Conservation (phyloP, 2,113 vertebrate species). For the Hirundichthys speculiger region DNA sequence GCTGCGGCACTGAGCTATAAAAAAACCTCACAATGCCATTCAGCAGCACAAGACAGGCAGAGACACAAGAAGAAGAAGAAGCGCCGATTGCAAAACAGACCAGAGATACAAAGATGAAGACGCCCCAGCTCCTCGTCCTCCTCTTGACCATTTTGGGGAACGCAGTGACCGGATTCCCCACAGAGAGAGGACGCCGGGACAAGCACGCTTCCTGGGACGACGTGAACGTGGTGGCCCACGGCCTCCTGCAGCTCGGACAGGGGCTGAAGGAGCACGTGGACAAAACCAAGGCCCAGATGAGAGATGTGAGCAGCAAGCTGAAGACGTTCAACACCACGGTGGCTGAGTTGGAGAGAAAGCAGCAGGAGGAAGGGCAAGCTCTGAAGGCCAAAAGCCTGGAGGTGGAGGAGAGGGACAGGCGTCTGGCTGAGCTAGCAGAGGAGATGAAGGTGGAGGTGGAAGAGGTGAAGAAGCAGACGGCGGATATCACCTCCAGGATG, state of each 20-base stretch:
- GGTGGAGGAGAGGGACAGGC: conserved; percentile 58
- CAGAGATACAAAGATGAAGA: conserved; percentile 61
- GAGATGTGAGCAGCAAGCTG: conserved; percentile 81
- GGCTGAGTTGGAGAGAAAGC: conserved; percentile 67
- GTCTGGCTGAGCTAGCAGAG: conserved; percentile 49
- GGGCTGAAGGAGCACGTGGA: conserved; percentile 93
- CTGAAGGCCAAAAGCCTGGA: conserved; percentile 48
- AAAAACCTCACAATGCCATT: conserved; percentile 21
- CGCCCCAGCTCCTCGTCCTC: conserved; percentile 40
- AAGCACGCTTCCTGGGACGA: conserved; percentile 92
- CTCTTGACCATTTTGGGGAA: conserved; percentile 49
- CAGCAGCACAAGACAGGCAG: conserved; percentile 40
- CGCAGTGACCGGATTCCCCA: conserved; percentile 49
- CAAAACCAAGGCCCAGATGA: conserved; percentile 86
- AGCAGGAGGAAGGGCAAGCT: conserved; percentile 64
- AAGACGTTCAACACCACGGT: conserved; percentile 81
- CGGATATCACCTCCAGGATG: conserved; percentile 67
- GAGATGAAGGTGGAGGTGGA: conserved; percentile 63
- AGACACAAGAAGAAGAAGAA: conserved; percentile 18
- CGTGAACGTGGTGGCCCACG: conserved; percentile 91
- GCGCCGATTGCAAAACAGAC: neutral
- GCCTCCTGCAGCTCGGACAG: conserved; percentile 94
- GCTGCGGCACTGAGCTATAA: conserved; percentile 58
- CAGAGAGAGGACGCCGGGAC: conserved; percentile 56
- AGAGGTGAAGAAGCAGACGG: conserved; percentile 68